Conservation (phyloP, 2,888 invertebrate species). For the Papilio protenor region DNA sequence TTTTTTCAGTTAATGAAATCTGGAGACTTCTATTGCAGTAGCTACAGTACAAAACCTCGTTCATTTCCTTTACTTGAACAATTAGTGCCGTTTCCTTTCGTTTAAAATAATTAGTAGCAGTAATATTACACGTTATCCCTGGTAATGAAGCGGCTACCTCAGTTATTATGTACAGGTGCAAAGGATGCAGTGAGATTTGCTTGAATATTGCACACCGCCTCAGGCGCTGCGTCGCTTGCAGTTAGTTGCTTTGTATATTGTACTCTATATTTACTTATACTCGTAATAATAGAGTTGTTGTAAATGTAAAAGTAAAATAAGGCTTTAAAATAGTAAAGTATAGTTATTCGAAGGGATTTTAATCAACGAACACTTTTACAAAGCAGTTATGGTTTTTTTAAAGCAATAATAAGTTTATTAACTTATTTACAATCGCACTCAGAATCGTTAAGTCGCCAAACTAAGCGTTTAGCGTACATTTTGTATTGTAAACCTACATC, state of each 20-base stretch:
- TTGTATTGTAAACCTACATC: background rate
- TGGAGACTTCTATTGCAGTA: background rate
- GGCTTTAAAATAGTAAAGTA: background rate
- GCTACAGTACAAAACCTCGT: background rate
- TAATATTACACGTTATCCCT: conserved; percentile 7
- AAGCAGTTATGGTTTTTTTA: no score
- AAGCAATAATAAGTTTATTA: no score
- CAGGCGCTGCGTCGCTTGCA: conserved; percentile 28
- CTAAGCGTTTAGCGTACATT: background rate
- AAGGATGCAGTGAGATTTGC: conserved; percentile 29
- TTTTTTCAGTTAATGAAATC: background rate
- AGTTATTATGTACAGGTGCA: conserved; percentile 26
- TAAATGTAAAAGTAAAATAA: background rate
- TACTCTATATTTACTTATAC: conserved; percentile 1
- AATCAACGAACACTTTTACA: no score
- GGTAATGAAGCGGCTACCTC: conserved; percentile 33
- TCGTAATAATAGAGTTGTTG: background rate
- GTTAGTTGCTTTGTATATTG: conserved; percentile 1
- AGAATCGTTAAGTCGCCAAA: background rate
- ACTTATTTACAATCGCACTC: background rate
- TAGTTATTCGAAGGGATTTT: no score
- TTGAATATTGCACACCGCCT: conserved; percentile 34
- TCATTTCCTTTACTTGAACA: conserved; percentile 12
- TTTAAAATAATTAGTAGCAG: conserved; percentile 27
- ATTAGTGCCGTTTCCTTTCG: conserved; percentile 14